These are phyloP conservation scores for Ptilorrhoa leucosticta DNA, from an alignment of 2,113 vertebrate genomes.

Conservation along the genomic window DNA sequence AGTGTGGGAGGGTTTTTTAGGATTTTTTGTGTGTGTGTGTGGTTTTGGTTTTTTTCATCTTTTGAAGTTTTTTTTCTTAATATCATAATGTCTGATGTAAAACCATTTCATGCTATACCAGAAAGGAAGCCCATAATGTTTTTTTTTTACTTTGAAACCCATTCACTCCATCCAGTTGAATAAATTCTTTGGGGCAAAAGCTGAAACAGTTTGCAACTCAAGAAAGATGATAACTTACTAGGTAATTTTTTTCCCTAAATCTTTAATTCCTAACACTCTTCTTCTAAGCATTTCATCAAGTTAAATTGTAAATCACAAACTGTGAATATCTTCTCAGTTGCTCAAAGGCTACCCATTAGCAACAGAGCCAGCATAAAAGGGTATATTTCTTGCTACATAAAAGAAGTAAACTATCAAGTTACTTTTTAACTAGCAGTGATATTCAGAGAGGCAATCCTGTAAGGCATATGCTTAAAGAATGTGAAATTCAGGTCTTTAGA, in stretches of 20 bases:
- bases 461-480: background rate
- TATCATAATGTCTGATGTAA: background rate
- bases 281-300: background rate
- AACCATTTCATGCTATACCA: background rate
- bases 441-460: background rate
- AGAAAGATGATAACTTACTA: background rate
- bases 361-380: background rate
- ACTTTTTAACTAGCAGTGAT: conserved; percentile 12
- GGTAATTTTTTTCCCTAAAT: background rate
- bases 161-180: background rate
- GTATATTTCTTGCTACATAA: conserved; percentile 16
- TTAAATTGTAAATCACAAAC: background rate
- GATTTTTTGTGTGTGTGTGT: no score
- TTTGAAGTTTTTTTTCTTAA: background rate
- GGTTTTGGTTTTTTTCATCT: background rate
- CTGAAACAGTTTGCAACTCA: background rate
- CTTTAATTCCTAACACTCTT: background rate
- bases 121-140: background rate
- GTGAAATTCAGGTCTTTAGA: conserved; percentile 17
- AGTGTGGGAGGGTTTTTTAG: no score
- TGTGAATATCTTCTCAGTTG: background rate
- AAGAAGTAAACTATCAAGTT: conserved; percentile 30
- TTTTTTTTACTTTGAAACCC: background rate
- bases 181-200: background rate
- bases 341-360: conserved; percentile 35